These are phyloP conservation scores for Macrotis lagotis DNA, from an alignment of 2,113 vertebrate species.

Conservation along the genomic window DNA sequence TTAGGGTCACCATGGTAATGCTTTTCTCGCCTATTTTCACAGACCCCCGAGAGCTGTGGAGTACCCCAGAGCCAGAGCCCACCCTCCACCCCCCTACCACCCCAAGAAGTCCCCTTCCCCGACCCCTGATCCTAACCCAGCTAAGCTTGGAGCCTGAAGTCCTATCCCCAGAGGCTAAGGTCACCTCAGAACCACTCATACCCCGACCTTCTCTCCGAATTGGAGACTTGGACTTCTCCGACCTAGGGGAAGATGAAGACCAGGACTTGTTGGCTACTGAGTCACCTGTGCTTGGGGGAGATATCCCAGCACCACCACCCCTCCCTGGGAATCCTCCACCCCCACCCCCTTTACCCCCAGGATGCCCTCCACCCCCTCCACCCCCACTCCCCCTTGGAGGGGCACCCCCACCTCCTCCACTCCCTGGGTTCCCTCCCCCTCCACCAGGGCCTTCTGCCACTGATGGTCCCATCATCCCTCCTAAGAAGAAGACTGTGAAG, in stretches of 20 bases:
- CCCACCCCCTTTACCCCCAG: slow-evolving; percentile 63
- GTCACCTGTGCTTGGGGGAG: slow-evolving; percentile 54
- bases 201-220: slow-evolving; percentile 86
- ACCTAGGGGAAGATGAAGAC: slow-evolving; percentile 95
- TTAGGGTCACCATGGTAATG: not conserved
- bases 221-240: slow-evolving; percentile 97
- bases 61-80: slow-evolving; percentile 54
- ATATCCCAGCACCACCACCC: slow-evolving; percentile 66
- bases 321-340: slow-evolving; percentile 64
- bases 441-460: slow-evolving; percentile 52
- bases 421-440: slow-evolving; percentile 58
- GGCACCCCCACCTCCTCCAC: slow-evolving; percentile 68
- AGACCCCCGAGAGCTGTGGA: slow-evolving; percentile 3
- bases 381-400: slow-evolving; percentile 66
- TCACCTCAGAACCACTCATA: slow-evolving; percentile 84
- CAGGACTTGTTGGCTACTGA: slow-evolving; percentile 87
- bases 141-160: slow-evolving; percentile 87
- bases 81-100: fast-evolving
- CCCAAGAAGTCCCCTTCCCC: slow-evolving; percentile 52
- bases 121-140: slow-evolving; percentile 80
- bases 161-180: slow-evolving; percentile 79
- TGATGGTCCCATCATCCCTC: slow-evolving; percentile 74
- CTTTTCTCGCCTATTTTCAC: slow-evolving; percentile 7
- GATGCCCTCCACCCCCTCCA: slow-evolving; percentile 81
- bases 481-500: slow-evolving; percentile 95